A percentile compares a stretch with the other conserved stretches of the same genome.
These are phyloP conservation scores for Erpornis zantholeuca DNA, from an alignment of 2,113 vertebrate genomes.

Conservation along the genomic window DNA sequence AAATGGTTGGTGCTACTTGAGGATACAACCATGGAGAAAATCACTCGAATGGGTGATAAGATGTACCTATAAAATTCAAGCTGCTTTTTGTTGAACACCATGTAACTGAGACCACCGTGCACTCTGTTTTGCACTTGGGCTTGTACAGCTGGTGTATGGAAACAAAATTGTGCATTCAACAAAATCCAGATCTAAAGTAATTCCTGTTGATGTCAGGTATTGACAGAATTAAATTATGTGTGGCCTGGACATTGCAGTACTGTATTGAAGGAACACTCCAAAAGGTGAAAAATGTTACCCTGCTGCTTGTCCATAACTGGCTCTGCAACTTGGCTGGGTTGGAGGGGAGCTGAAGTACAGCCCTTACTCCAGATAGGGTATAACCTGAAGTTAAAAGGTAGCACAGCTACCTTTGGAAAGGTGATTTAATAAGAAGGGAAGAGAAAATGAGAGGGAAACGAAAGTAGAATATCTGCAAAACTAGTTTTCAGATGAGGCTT, in stretches of 20 bases:
- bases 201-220: neutral
- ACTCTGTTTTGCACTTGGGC: neutral
- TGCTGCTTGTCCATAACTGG: neutral
- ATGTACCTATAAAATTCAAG: neutral
- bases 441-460: neutral
- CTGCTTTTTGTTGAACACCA: neutral
- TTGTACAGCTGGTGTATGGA: neutral
- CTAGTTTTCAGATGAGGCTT: neutral
- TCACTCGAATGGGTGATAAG: neutral
- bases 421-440: neutral
- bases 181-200: neutral
- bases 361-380: fast-evolving
- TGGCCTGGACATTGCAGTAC: neutral
- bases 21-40: neutral
- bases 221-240: neutral
- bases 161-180: neutral
- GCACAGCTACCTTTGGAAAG: neutral
- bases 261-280: neutral
- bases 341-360: neutral
- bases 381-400: neutral
- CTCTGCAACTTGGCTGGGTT: fast-evolving
- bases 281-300: neutral
- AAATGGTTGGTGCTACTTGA: neutral
- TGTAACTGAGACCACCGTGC: neutral
- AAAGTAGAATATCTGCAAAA: neutral